These are phyloP conservation scores for Eustalomyia histrio DNA, from an alignment of 2,888 invertebrate genomes.

Conservation along the genomic window DNA sequence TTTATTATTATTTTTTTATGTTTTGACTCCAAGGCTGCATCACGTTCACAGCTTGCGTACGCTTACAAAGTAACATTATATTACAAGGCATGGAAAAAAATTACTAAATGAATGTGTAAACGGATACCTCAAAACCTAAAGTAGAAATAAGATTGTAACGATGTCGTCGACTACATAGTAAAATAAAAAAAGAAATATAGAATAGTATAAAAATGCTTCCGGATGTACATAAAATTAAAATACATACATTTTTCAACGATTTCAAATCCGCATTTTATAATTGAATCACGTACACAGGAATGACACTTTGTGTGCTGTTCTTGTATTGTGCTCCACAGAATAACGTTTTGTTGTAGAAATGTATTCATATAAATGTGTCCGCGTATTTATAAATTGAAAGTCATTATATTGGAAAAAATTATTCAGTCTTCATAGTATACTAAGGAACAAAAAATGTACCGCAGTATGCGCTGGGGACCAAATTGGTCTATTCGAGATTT, in stretches of 20 bases:
- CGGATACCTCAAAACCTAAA: conserved; percentile 49
- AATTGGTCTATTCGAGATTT: too few species aligned
- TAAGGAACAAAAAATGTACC: too few species aligned
- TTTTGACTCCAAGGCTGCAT: background rate
- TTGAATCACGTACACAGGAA: conserved; percentile 77
- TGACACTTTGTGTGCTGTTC: conserved; percentile 71
- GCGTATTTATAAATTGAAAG: conserved; percentile 7
- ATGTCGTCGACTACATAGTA: conserved; percentile 45
- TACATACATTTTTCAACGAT: conserved; percentile 78
- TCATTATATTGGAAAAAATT: conserved; percentile 52
- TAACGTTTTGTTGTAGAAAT: conserved; percentile 27
- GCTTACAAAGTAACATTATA: conserved; percentile 60
- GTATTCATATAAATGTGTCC: background rate
- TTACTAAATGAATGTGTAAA: conserved; percentile 43
- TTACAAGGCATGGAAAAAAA: conserved; percentile 47
- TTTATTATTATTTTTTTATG: background rate
- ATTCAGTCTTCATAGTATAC: too few species aligned
- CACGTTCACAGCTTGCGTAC: conserved; percentile 38
- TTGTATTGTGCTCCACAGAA: conserved; percentile 43
- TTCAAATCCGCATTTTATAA: conserved; percentile 79
- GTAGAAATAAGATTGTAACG: conserved; percentile 38
- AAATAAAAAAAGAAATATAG: conserved; percentile 7
- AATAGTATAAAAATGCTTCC: conserved; percentile 70
- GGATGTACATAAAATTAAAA: conserved; percentile 68
- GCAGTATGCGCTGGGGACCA: too few species aligned